Conservation (phyloP, 2,797 vertebrate genomes). For the Tapera naevia region DNA sequence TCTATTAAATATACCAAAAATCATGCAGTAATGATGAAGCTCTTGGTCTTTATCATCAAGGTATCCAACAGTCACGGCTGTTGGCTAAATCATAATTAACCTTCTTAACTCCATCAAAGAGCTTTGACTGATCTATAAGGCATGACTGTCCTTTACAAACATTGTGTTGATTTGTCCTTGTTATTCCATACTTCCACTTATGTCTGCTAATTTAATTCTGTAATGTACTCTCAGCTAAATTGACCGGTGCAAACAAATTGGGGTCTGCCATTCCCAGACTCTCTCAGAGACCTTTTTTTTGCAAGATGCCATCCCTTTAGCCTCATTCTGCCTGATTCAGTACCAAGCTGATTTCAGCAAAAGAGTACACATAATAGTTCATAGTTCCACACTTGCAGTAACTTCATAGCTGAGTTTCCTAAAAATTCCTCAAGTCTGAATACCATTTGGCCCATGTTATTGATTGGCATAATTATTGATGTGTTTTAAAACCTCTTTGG, state of each 20-base stretch:
- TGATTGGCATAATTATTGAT: neutral
- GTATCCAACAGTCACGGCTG: neutral
- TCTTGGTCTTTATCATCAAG: neutral
- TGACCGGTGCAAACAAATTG: neutral
- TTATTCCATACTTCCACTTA: neutral
- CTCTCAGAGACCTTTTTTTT: neutral
- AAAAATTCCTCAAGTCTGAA: neutral
- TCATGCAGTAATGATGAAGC: neutral
- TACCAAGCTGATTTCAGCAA: neutral
- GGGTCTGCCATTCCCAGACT: neutral
- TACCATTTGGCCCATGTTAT: neutral
- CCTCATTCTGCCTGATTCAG: neutral
- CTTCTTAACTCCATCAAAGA: neutral
- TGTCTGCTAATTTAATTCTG: neutral
- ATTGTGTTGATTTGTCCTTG: neutral
- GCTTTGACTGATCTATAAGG: neutral
- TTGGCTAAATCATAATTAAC: neutral
- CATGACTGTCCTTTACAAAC: neutral
- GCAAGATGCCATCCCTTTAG: neutral
- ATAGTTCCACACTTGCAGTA: neutral
- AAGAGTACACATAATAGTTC: rapidly evolving
- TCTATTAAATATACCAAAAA: neutral
- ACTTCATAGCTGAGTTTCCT: neutral
- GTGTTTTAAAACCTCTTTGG: neutral
- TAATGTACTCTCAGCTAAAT: neutral